Base-by-base conservation (phyloP, 2,888 invertebrate genomes). In the Drosophila austrosaltans region DNA sequence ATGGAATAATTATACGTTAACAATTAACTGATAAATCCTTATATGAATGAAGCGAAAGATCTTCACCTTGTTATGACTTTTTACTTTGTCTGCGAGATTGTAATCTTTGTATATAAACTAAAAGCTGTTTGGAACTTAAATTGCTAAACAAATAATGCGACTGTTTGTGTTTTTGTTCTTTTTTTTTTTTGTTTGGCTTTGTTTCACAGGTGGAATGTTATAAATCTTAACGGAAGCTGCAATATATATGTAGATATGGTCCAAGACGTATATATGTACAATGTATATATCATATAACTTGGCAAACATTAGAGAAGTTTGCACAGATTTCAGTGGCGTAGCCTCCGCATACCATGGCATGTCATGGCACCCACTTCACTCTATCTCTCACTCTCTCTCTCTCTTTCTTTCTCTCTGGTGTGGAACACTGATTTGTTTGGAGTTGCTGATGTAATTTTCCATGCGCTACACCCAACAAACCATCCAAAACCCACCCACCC, bases 321-420 rank as follows among this genome's bases (percentile, higher is more conserved):
- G 87, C 84, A 79, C 82, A 84, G 82, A 82, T 82, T 82, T 75
- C 75, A 66, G 78, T 72, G 78, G 70, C 72, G 81, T 69, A 79
- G 69, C 75, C 74, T 72, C 73, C 73, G 68, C 75, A 83, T 78
- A 76, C 71, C 76, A 75, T 36, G 36, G 36, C 83, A 76, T 86
- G 84, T 79, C 32, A 32, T 36, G 36, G 36, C 36, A 36, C 36
- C 36, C 32, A 32, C 32, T 36, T 36, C 36, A 3, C 28, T 28
- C 28, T 28, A 3, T 28, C 28, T 28, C 28, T 28, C 79, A 76
- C 82, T 57, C 58, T 66, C 39, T 5, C 56, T 58, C 56, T 58
- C 57, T 56, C 20, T 66, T 28, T 57, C 36, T 7, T 4, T 4
- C 36, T 36, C 10, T 36, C 2, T 36, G 8, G 10, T 8, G 8